These are phyloP conservation scores for Pachydiplax longipennis DNA, from an alignment of 2,888 invertebrate species.

Conservation along the genomic window DNA sequence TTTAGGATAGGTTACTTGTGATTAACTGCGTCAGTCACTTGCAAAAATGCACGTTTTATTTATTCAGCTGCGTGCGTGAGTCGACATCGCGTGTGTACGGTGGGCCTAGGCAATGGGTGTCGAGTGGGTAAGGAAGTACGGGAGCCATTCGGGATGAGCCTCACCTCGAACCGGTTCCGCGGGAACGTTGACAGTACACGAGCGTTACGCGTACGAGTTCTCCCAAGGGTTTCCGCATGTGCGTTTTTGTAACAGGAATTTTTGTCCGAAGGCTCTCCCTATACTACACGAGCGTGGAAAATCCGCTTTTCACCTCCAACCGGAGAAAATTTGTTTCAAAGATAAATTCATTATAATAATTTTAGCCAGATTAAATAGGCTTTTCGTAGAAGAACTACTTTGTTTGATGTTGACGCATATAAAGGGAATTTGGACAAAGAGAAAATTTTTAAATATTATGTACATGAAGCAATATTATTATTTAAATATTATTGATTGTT, in stretches of 20 bases:
- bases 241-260: neutral
- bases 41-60: neutral
- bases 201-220: neutral
- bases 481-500: no score
- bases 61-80: neutral
- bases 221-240: neutral
- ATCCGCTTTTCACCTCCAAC: neutral
- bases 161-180: neutral
- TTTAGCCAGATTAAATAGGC: no score
- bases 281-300: neutral
- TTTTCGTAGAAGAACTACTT: no score
- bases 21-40: neutral
- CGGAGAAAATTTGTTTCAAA: no score
- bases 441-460: no score
- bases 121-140: neutral
- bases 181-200: neutral
- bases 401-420: no score
- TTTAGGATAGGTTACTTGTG: neutral
- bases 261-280: no score
- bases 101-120: neutral
- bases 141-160: neutral
- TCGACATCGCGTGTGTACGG: neutral
- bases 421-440: no score
- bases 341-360: no score
- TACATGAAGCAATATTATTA: no score